These are phyloP conservation scores for Ligdia adustata DNA, from an alignment of 2,888 invertebrate genomes.

Conservation along the genomic window DNA sequence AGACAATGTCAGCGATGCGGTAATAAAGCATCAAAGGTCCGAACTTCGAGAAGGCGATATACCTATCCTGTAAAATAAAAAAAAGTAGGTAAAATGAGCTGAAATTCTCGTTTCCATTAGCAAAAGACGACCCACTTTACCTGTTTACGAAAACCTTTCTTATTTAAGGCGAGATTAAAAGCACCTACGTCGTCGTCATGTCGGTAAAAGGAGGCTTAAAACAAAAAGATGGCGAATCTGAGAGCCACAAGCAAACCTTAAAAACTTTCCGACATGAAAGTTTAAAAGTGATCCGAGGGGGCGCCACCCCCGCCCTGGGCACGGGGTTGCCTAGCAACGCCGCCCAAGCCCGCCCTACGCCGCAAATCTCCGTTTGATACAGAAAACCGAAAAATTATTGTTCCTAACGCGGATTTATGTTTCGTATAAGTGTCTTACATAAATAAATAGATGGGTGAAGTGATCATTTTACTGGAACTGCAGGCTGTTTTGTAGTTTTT, in stretches of 20 bases:
- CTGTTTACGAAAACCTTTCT: constrained; percentile 22
- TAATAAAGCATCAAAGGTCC: too few species aligned
- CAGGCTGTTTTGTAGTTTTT: too few species aligned
- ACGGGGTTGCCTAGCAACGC: constrained; percentile 73
- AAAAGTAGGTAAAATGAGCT: not conserved
- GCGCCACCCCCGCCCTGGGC: constrained; percentile 38
- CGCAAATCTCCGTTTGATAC: constrained; percentile 78
- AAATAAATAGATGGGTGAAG: not conserved
- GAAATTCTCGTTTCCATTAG: constrained; percentile 11
- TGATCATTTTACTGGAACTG: too few species aligned
- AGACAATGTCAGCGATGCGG: too few species aligned
- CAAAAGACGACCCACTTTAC: constrained; percentile 11
- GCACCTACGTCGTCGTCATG: constrained; percentile 35
- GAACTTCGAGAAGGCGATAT: not conserved
- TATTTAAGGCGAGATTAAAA: constrained; percentile 33
- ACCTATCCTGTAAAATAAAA: not conserved
- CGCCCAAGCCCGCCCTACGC: constrained; percentile 67
- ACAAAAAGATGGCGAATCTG: constrained; percentile 74
- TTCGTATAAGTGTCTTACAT: constrained; percentile 35
- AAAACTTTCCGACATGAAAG: constrained; percentile 83
- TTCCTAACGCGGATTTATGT: constrained; percentile 60
- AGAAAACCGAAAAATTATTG: constrained; percentile 74
- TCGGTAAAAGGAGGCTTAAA: constrained; percentile 65
- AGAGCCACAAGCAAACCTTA: constrained; percentile 80
- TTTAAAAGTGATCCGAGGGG: constrained; percentile 80